These are phyloP conservation scores for Acinonyx jubatus DNA, from an alignment of 2,113 vertebrate genomes.

Conservation along the genomic window DNA sequence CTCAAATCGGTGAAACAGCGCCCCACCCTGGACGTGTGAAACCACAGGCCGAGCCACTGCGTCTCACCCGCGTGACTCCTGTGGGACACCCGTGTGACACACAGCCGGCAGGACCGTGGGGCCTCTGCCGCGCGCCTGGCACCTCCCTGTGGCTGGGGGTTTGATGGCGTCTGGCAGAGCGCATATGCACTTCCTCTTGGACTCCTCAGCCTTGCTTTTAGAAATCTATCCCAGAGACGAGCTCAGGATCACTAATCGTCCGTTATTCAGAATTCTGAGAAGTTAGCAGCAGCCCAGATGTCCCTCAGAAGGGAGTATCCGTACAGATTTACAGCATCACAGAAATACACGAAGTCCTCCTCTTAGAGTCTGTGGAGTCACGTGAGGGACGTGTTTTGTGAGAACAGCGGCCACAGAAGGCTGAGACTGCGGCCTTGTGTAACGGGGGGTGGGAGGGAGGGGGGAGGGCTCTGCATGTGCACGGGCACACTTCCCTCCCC, in stretches of 20 bases:
- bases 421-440: accelerated
- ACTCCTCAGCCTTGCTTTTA: not conserved
- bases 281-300: not conserved
- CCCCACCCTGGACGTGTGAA: not conserved
- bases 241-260: not conserved
- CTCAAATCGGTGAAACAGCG: no score
- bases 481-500: not conserved
- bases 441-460: not conserved
- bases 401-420: accelerated
- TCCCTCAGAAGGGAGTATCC: accelerated
- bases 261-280: not conserved
- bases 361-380: accelerated
- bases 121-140: not conserved
- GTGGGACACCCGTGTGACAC: no score
- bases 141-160: no score
- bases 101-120: not conserved
- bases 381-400: no score
- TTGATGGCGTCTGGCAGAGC: not conserved
- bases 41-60: accelerated
- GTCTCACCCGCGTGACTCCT: not conserved
- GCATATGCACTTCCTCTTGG: not conserved
- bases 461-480: not conserved
- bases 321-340: accelerated
- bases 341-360: accelerated
- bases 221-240: not conserved